Base-by-base conservation (phyloP, 1,140 invertebrate genomes). In the Brachionus plicatilis region DNA sequence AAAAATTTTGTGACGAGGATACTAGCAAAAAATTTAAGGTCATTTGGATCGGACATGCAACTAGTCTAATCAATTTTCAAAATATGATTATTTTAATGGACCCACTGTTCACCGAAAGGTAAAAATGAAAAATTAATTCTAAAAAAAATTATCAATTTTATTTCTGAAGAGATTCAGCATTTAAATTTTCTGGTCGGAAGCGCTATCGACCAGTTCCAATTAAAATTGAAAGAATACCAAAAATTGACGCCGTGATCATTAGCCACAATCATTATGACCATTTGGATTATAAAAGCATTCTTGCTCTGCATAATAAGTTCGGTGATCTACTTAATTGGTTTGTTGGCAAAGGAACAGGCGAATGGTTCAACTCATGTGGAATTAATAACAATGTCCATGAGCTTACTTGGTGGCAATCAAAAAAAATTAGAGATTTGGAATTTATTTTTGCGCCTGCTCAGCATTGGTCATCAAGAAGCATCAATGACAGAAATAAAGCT, bases 191-290 rank as follows among this genome's bases (percentile, higher is more conserved):
- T 20, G 90, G 90, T 3, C 87, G 88, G 9, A 89, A 87, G 60
- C 85, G 91, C 47, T 91, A 88, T 86, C 85, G 91, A 17, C 87
- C 87, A 29, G 84, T 88, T 3, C 89, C 91, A 17, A 90, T 90
- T 85, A 86, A 85, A 11, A 86, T 92, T 68, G 86, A 89, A 37
- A 90, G 91, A 60, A 85, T 92, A 27, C 91, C 90, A 43, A 76
- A 87, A 14, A 86, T 92, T 17, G 88, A 92, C 86, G 90, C 88
- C 43, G 90, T 91, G 8, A 85, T 92, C 12, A 91, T 92, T 75
- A 91, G 90, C 66, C 91, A 92, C 85, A 90, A 90, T 86, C 91
- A 92, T 87, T 92, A 91, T 85, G 91, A 92, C 86, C 91, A 92
- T 88, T 85, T 91, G 17, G 91, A 92, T 86, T 83, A 85, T 17